Conservation (phyloP, 2,888 invertebrate species). For the Lasioglossum pauxillum region DNA sequence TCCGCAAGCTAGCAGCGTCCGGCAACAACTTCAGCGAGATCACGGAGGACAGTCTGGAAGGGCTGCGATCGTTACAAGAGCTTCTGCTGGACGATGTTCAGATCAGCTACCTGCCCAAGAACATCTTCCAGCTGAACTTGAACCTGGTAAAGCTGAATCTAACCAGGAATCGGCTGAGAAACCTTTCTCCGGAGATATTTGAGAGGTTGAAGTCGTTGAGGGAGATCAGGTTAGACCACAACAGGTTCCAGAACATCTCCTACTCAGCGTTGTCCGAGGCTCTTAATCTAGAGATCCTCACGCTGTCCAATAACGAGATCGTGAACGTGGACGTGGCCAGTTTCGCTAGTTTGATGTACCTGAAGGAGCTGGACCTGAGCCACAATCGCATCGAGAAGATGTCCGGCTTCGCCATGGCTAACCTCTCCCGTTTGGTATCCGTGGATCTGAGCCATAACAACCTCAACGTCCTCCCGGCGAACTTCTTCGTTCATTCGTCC, state of each 20-base stretch:
- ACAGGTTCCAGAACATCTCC: constrained; percentile 91
- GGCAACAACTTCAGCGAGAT: constrained; percentile 92
- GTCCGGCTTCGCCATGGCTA: constrained; percentile 93
- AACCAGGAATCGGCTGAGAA: constrained; percentile 89
- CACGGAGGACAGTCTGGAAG: constrained; percentile 90
- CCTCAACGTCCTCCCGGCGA: constrained; percentile 91
- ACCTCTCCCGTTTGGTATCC: constrained; percentile 90
- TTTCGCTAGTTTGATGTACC: constrained; percentile 90
- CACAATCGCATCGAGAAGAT: constrained; percentile 91
- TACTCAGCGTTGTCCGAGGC: constrained; percentile 92
- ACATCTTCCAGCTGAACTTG: constrained; percentile 90
- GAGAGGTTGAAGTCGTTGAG: constrained; percentile 90
- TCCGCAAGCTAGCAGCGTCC: constrained; percentile 90
- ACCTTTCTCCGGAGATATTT: constrained; percentile 91
- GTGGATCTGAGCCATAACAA: constrained; percentile 92
- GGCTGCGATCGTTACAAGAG: constrained; percentile 91
- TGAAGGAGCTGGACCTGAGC: constrained; percentile 91
- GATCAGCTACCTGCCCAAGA: constrained; percentile 89
- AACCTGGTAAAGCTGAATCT: constrained; percentile 91
- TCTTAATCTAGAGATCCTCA: constrained; percentile 90
- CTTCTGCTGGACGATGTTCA: constrained; percentile 89
- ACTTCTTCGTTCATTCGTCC: constrained; percentile 91
- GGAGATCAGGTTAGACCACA: constrained; percentile 90
- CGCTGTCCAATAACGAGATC: constrained; percentile 89
- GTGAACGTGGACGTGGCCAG: constrained; percentile 91